These are phyloP conservation scores for Otolemur garnettii DNA, from an alignment of 2,113 vertebrate species.

Conservation along the genomic window DNA sequence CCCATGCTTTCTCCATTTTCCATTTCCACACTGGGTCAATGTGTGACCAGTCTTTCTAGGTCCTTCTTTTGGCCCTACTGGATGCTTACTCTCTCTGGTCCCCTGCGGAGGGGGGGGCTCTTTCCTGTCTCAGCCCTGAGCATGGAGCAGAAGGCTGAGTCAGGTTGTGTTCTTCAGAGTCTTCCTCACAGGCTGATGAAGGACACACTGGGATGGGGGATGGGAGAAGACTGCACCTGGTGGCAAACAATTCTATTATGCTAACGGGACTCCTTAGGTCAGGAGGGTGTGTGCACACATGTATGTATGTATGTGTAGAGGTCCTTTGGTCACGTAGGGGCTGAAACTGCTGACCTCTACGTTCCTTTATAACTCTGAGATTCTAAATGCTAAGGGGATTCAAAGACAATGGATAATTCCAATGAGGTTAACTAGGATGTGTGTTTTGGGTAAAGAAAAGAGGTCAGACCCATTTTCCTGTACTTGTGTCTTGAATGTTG, in stretches of 20 bases:
- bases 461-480: neutral
- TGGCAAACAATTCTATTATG: no score
- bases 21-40: neutral
- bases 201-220: accelerated
- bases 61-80: neutral
- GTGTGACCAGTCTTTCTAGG: no score
- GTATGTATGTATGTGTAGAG: neutral
- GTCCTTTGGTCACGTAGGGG: no score
- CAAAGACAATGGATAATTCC: neutral
- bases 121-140: neutral
- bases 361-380: neutral
- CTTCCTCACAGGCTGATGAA: neutral
- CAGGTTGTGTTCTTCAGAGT: neutral
- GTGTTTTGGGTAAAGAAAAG: neutral
- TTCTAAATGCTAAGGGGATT: neutral
- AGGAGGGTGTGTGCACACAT: neutral
- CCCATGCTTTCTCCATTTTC: neutral
- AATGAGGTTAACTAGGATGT: neutral
- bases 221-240: neutral
- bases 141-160: neutral
- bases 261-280: neutral
- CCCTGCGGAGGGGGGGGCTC: neutral
- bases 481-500: neutral
- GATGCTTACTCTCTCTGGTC: neutral
- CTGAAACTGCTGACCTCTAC: neutral